phyloP scores from a whole-genome alignment of 2,113 vertebrate species.

The Tupaia tana region DNA sequence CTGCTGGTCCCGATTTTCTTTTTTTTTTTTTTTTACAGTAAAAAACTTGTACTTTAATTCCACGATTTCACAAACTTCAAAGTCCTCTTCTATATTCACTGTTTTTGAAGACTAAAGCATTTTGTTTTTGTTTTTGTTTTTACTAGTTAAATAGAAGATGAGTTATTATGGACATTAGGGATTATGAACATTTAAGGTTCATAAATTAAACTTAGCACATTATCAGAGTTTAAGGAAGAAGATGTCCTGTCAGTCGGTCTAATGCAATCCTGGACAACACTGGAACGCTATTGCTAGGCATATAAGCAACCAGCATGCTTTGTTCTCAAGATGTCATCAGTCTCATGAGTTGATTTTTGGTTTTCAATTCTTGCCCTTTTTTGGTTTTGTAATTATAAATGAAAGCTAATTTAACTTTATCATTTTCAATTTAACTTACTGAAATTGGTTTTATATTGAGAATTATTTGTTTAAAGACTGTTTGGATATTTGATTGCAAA shows the following conservation, averaged over 20 bases:
- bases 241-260: background rate
- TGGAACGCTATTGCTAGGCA: background rate
- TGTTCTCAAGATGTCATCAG: background rate
- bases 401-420: background rate
- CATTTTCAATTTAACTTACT: slow-evolving; percentile 9
- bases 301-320: background rate
- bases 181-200: background rate
- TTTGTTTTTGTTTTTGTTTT: background rate
- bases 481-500: background rate
- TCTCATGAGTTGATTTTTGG: background rate
- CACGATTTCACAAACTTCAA: too few relatives aligned
- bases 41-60: too few relatives aligned
- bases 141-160: background rate
- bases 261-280: background rate
- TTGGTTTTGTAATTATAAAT: background rate
- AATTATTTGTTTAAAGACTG: background rate
- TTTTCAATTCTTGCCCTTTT: background rate
- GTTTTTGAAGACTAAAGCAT: background rate
- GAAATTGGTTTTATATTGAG: background rate
- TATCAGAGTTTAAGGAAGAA: background rate
- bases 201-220: background rate
- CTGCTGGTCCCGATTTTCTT: too few relatives aligned
- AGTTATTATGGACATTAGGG: background rate
- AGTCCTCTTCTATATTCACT: background rate
- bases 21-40: too few relatives aligned